A percentile compares a stretch with the other conserved stretches of the same genome.
Conservation (phyloP, 2,888 invertebrate genomes). For the Calameuta pallipes region DNA sequence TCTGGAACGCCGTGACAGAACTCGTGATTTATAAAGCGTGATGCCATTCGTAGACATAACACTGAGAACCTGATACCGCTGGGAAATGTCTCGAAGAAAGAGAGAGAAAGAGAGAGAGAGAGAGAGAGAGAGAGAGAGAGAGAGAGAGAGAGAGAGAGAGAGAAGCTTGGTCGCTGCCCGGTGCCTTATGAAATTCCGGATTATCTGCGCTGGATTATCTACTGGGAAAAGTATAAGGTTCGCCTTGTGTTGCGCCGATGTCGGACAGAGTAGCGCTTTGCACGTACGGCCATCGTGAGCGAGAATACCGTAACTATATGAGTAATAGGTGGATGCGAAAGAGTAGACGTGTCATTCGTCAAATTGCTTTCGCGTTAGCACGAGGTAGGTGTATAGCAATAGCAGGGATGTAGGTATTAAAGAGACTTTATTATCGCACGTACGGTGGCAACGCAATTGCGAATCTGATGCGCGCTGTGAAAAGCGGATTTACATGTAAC, state of each 20-base stretch:
- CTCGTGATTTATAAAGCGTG: conserved; percentile 17
- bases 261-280: neutral
- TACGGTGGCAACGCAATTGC: neutral
- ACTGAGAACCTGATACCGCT: conserved; percentile 14
- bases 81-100: conserved; percentile 2
- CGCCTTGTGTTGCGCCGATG: neutral
- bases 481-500: neutral
- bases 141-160: neutral
- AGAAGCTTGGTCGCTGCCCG: neutral
- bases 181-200: neutral
- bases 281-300: neutral
- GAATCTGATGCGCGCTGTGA: neutral
- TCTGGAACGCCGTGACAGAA: conserved; percentile 9
- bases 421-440: neutral
- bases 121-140: no score
- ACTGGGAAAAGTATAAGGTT: neutral
- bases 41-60: conserved; percentile 1
- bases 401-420: neutral
- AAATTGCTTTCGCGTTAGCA: neutral
- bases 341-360: neutral
- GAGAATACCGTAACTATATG: neutral
- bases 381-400: neutral
- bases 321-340: neutral
- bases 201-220: conserved; percentile 8
- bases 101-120: neutral